Evolutionary conservation across 1,140 invertebrate genomes (phyloP), one percentile per base, ranked within the genome.

Genomic region (Harlomillsia oculata): DNA sequence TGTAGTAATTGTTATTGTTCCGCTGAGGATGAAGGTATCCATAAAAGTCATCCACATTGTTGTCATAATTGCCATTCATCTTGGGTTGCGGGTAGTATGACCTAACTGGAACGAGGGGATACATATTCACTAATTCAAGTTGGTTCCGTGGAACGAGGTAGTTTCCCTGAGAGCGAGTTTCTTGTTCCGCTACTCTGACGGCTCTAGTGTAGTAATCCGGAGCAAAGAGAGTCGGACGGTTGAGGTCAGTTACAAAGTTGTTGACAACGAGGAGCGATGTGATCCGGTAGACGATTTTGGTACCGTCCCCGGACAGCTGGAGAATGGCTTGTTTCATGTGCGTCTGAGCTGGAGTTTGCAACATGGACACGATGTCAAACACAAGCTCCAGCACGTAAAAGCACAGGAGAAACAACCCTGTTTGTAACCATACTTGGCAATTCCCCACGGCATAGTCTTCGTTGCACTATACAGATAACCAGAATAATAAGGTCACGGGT

Each of bases 351-450:
- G 46, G 20, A 41, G 18, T 13, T 16, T 54, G 39, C 40, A 58
- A 14, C 36, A 58, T 52, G 25, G 29, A 34, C 25, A 40, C 51
- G 43, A 58, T 58, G 34, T 16, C 49, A 41, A 50, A n/a, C 26
- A 37, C 43, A 39, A 58, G 48, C 48, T 58, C 56, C n/a, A 48
- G 41, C 28, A 46, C 37, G 49, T 58, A 58, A 39, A 58, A 58
- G 25, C 39, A 39, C 20, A 58, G 53, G 21, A 43, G 40, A 34
- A 58, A 58, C 25, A 45, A 45, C 30, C 45, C 56, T 20, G 48
- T 46, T 48, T 58, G 48, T 30, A 51, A 41, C 56, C 56, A 58
- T 14, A 52, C 56, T 46, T 58, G 49, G 43, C 56, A 58, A 39
- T 58, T 52, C 36, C 56, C 56, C n/a, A 52, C 43, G 16, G 56